Percentiles rank a stretch among this genome's conserved stretches.
Conservation (phyloP, 2,113 vertebrate genomes). For the Erythrolamprus reginae region DNA sequence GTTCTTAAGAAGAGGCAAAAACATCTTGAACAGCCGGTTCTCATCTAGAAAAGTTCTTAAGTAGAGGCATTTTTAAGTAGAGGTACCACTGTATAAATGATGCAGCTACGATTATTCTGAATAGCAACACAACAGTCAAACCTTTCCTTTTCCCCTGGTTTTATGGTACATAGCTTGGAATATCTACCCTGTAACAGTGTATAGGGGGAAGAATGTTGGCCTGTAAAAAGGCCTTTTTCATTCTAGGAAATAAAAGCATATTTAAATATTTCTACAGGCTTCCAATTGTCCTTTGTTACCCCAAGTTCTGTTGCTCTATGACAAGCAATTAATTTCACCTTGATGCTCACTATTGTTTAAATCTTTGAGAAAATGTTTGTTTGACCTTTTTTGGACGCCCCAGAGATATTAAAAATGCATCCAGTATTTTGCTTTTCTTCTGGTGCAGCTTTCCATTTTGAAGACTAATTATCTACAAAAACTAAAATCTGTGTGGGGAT, state of each 20-base stretch:
- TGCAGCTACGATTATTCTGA: neutral
- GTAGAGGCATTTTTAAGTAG: too few species aligned
- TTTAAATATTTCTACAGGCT: neutral
- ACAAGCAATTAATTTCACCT: neutral
- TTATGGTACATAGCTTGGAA: neutral
- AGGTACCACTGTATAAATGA: too few species aligned
- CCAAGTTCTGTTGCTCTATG: neutral
- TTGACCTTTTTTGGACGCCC: neutral
- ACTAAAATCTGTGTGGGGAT: neutral
- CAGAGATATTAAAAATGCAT: neutral
- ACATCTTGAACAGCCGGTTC: too few species aligned
- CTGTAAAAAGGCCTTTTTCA: neutral
- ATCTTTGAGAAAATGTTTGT: neutral
- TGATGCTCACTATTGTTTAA: neutral
- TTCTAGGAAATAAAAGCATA: neutral
- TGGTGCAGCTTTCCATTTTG: neutral
- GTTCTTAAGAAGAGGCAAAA: too few species aligned
- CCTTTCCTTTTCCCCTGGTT: neutral
- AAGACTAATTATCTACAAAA: neutral
- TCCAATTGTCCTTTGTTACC: neutral
- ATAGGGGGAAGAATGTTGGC: neutral
- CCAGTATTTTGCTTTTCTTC: neutral
- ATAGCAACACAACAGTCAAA: neutral
- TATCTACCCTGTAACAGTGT: neutral
- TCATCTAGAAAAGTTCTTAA: too few species aligned